Evolutionary conservation across 2,888 invertebrate species (phyloP).

Genomic region (Dastarcus helophoroides): DNA sequence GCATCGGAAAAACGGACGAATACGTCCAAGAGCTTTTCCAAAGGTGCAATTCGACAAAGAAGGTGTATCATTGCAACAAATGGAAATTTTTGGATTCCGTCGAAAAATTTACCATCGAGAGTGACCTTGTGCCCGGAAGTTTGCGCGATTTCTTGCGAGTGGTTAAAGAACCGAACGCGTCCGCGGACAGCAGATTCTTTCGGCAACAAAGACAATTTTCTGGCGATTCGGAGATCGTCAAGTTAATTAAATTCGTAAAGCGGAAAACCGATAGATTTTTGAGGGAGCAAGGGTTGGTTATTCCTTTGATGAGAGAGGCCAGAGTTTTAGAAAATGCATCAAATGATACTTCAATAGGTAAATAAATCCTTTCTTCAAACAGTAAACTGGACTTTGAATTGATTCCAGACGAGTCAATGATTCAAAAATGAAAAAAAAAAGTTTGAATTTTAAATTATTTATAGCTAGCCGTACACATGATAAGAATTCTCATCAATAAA

Average conservation of each 20-base stretch:
- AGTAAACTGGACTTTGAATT: too few species aligned
- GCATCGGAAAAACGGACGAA: too few species aligned
- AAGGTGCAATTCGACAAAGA: slow-evolving; percentile 8
- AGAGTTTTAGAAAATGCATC: slow-evolving; percentile 3
- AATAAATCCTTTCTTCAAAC: too few species aligned
- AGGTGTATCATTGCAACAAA: slow-evolving; percentile 6
- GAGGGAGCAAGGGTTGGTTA: slow-evolving; percentile 6
- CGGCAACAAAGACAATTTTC: slow-evolving; percentile 5
- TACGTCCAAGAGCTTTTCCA: slow-evolving; percentile 8
- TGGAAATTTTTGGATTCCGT: slow-evolving; percentile 7
- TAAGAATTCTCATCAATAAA: too few species aligned
- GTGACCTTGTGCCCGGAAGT: slow-evolving; percentile 3
- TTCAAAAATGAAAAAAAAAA: too few species aligned
- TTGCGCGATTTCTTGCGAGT: slow-evolving; percentile 8
- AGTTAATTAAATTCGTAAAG: slow-evolving; percentile 8
- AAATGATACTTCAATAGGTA: not conserved
- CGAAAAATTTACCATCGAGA: slow-evolving; percentile 3
- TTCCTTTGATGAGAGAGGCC: slow-evolving; percentile 6
- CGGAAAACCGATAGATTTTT: slow-evolving; percentile 9
- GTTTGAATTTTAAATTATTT: too few species aligned
- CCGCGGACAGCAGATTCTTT: slow-evolving; percentile 2
- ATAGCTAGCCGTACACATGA: too few species aligned
- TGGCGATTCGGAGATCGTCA: slow-evolving; percentile 8
- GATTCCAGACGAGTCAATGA: too few species aligned
- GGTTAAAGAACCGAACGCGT: slow-evolving; percentile 5